Evolutionary conservation across 92 coral and sea anemone species (phyloP).

Genomic region (Porites lobata): DNA sequence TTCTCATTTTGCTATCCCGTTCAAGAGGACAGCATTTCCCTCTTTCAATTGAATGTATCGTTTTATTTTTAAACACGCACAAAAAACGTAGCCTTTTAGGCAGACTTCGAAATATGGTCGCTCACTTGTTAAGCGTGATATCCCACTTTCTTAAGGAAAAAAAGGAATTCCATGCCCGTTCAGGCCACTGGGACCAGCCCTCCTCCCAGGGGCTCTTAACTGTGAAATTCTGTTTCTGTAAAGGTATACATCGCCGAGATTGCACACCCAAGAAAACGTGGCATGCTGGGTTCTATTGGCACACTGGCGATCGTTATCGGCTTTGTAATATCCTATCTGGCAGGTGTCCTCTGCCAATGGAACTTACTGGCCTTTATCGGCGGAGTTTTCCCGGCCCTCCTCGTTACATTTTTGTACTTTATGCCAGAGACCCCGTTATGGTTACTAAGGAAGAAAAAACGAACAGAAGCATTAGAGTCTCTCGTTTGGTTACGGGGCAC

Average conservation of each 20-base stretch:
- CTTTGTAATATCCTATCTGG: conserved; percentile 52
- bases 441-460: conserved; percentile 73
- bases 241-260: conserved; percentile 94
- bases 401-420: conserved; percentile 68
- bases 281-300: conserved; percentile 79
- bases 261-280: conserved; percentile 79
- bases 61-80: no score
- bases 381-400: conserved; percentile 73
- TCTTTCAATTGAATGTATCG: no score
- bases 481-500: conserved; percentile 77
- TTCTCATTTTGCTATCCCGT: no score
- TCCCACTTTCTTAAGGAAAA: no score
- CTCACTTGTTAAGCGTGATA: no score
- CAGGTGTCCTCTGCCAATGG: conserved; percentile 79
- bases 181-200: no score
- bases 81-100: no score
- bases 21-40: no score
- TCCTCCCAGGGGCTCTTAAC: no score
- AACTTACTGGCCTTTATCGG: conserved; percentile 86
- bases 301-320: conserved; percentile 84
- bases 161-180: no score
- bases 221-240: no score
- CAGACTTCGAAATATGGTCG: no score
- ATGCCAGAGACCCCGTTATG: conserved; percentile 95
- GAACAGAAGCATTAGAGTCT: conserved; percentile 75